Base-by-base conservation (phyloP, 2,113 vertebrate species). In the Genyomyrus donnyi region DNA sequence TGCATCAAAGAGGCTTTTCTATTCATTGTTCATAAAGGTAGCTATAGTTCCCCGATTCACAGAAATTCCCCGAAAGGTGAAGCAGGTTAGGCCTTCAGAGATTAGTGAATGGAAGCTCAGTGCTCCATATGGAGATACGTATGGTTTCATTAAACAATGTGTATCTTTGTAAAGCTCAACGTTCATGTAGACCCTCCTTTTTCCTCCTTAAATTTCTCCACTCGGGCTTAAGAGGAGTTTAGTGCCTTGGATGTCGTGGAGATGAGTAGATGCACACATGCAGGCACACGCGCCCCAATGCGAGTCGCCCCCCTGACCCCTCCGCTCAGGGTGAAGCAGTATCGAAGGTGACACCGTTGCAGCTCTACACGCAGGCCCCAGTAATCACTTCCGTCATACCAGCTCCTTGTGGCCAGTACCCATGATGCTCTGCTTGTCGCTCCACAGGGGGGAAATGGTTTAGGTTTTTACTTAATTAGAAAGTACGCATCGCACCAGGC, bases 401-500 rank as follows among this genome's bases (percentile, higher is more conserved):
- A 5, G 11, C 39, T 21, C 49, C 70, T 15, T 0, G 21, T 11
- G 10, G 77, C 42, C 39, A 48, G 8, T 46, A 46, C 42, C 88
- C 46, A 24, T 49, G 45, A 89, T 35, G 45, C 46, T 31, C 21
- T 48, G 5, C 31, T 66, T 24, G 48, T 90, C 49, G 21, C 66
- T 80, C 17, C 85, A 9, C 8, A 13, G 52, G n/a, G 49, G 74
- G 13, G 90, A 91, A 93, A 91, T 77, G 88, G 92, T 92, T 92
- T 92, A 92, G 93, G 94, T 93, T 93, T 90, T 91, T 50, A 91
- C 90, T 94, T 95, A 94, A 95, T 95, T 95, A 94, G 90, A 91
- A 93, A 93, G 80, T 92, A 92, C 93, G 93, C 94, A 91, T 94
- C 92, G 90, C 93, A 92, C 94, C 93, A 94, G 93, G 90, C 93